A percentile compares a stretch with the other conserved stretches of the same genome.
Conservation (phyloP, 2,888 invertebrate genomes). For the Nymphalis c-album region DNA sequence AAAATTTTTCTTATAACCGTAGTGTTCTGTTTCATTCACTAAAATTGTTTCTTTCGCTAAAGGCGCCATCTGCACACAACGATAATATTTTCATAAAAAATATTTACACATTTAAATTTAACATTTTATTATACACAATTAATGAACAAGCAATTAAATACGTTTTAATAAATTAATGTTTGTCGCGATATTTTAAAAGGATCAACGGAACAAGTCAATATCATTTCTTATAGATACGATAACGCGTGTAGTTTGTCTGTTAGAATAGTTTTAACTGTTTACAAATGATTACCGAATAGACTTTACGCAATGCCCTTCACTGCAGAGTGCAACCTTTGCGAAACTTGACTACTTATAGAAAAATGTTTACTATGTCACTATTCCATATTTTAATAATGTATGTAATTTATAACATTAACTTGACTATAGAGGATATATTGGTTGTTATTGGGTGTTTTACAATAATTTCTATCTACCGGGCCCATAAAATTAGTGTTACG, state of each 20-base stretch:
- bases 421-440: too few relatives aligned
- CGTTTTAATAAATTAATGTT: not conserved
- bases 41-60: constrained; percentile 21
- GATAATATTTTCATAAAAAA: not conserved
- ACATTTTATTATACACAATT: not conserved
- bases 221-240: not conserved
- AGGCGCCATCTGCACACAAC: constrained; percentile 29
- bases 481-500: too few relatives aligned
- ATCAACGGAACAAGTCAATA: not conserved
- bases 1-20: constrained; percentile 69
- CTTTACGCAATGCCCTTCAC: constrained; percentile 32
- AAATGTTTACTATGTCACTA: too few relatives aligned
- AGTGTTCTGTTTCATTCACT: constrained; percentile 40
- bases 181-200: not conserved
- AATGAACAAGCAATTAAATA: not conserved
- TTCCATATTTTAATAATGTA: too few relatives aligned
- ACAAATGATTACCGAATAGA: constrained; percentile 2
- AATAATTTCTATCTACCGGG: too few relatives aligned
- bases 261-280: constrained; percentile 12
- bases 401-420: too few relatives aligned
- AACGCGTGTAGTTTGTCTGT: constrained; percentile 5
- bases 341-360: constrained; percentile 13
- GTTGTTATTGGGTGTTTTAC: too few relatives aligned
- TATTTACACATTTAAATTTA: too few relatives aligned
- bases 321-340: constrained; percentile 19